Conservation (phyloP, 2,113 vertebrate genomes). For the Seriola rivoliana region DNA sequence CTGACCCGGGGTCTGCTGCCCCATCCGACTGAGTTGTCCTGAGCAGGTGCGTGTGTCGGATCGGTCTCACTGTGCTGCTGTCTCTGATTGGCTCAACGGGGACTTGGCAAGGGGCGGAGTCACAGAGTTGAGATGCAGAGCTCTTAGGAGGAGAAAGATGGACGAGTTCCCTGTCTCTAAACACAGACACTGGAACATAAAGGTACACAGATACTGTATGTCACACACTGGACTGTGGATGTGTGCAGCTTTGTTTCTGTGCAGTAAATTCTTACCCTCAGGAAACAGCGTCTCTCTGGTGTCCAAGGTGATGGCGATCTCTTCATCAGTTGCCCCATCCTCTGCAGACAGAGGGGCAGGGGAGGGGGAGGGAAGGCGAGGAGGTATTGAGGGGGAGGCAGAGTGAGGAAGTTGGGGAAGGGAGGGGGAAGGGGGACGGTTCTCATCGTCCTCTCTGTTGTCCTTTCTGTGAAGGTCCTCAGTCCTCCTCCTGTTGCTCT, state of each 20-base stretch:
- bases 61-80: constrained; percentile 33
- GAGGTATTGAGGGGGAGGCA: constrained; percentile 42
- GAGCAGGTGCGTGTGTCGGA: constrained; percentile 71
- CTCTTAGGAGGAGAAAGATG: constrained; percentile 78
- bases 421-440: constrained; percentile 62
- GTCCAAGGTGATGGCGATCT: constrained; percentile 80
- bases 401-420: constrained; percentile 53
- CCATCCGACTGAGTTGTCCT: constrained; percentile 59
- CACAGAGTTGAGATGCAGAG: constrained; percentile 72
- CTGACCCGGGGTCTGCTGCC: constrained; percentile 47
- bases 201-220: neutral
- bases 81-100: constrained; percentile 73
- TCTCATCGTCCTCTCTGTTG: constrained; percentile 65
- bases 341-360: constrained; percentile 55
- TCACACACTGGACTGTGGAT: neutral
- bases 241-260: neutral
- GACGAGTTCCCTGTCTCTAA: constrained; percentile 81
- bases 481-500: constrained; percentile 65
- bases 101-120: constrained; percentile 78
- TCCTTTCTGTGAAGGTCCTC: constrained; percentile 64
- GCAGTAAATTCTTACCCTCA: constrained; percentile 79
- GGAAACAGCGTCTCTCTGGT: constrained; percentile 80
- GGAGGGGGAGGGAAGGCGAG: constrained; percentile 51
- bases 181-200: constrained; percentile 84
- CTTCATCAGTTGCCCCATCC: constrained; percentile 75